Evolutionary conservation across 2,113 vertebrate genomes (phyloP), one percentile per base, ranked within the genome.

Genomic region (Garra rufa): DNA sequence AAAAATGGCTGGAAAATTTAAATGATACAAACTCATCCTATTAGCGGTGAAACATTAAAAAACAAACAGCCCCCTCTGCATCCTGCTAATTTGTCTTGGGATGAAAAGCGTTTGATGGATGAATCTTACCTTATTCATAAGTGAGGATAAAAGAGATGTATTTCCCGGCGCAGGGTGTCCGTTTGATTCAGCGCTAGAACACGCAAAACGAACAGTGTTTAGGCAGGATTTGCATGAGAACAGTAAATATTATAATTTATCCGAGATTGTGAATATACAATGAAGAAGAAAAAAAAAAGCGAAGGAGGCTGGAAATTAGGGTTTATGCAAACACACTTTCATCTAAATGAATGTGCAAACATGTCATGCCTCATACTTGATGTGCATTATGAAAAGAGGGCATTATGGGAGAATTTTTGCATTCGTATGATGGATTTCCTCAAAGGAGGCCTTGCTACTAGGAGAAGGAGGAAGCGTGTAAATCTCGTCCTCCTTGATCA

Each of bases 1-100:
- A 98, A 98, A 98, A 98, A 98, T 98, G 96, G 96, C 95, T 95
- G 96, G 97, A 97, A 97, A 97, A 99, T 98, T 97, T 98, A 98
- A 99, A 99, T 98, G 97, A 97, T 98, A 97, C 97, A 98, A 98
- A 98, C 97, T 99, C 97, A 98, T 98, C 97, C 98, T 98, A 98
- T 98, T 99, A 98, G 96, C 95, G 93, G 95, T 94, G 96, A 98
- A 98, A 98, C 97, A 98, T 98, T 97, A 97, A 97, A 98, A 98
- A 98, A 98, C 96, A 98, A 98, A 98, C 96, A 96, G 91, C 93
- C 94, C 94, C 94, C 93, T 94, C 91, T 90, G 92, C 92, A 91
- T 92, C 88, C 94, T 93, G 94, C 96, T 98, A 97, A 98, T 98
- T 97, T 96, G 96, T 98, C 95, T 92, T 95, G 95, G 95, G 92